Evolutionary conservation across 2,888 invertebrate species (phyloP).

Genomic region (Andrena flavipes): DNA sequence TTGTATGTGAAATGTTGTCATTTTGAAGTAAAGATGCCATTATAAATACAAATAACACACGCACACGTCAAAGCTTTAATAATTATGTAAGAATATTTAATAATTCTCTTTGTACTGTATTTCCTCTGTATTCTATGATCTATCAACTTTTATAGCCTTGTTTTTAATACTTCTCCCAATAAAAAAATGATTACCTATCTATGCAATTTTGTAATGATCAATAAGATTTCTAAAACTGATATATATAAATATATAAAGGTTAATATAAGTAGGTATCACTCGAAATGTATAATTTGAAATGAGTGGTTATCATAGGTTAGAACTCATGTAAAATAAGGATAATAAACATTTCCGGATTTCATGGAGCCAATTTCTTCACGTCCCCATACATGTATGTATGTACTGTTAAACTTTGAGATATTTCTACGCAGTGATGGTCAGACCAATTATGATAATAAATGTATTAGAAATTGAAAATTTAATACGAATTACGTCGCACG

Average conservation of each 20-base stretch:
- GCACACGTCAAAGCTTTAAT: not conserved
- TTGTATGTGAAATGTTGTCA: conserved; percentile 55
- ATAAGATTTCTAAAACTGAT: not conserved
- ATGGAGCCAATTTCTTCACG: not conserved
- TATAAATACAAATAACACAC: conserved; percentile 18
- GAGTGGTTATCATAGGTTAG: conserved; percentile 19
- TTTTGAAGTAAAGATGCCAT: conserved; percentile 73
- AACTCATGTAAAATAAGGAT: not conserved
- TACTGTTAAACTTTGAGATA: not conserved
- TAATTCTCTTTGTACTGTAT: conserved; percentile 14
- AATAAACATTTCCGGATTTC: not conserved
- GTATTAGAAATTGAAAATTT: conserved; percentile 11
- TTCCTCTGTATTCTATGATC: conserved; percentile 1
- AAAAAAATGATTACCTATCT: not conserved
- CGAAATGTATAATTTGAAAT: not conserved
- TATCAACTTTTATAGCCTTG: not conserved
- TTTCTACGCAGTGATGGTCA: not conserved
- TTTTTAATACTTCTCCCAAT: not conserved
- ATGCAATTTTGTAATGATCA: not conserved
- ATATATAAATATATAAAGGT: conserved; percentile 6
- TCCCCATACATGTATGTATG: not conserved
- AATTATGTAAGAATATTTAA: conserved; percentile 26
- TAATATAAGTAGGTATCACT: not conserved
- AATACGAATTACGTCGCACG: not conserved
- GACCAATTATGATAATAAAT: not conserved